Base-by-base conservation (phyloP, 2,888 invertebrate genomes). In the Mesorhabditis spiculigera region DNA sequence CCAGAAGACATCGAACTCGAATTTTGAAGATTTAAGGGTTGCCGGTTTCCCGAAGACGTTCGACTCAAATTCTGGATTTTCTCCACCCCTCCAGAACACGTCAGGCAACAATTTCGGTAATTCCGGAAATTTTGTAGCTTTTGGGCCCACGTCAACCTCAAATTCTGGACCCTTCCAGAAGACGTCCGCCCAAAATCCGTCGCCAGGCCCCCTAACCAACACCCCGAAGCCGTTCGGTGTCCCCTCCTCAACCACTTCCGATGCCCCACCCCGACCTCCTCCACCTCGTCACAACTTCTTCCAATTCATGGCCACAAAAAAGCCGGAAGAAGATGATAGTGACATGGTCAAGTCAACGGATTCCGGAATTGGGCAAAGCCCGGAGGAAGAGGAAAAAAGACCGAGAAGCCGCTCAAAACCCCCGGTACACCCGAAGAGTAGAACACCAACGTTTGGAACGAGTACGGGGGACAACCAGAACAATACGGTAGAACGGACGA, bases 331-430 rank as follows among this genome's bases (percentile, higher is more conserved):
- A 28, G 28, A 28, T 28, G 28, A 28, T 28, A 28, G 28, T 28
- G 28, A 28, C 28, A 50, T 50, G 58, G n/a, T 50, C 1, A 50
- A 50, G n/a, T 50, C 58, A n/a, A 50, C 58, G 8, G 58, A 50
- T n/a, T 50, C 58, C 10, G 58, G 58, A n/a, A 50, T 50, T 50
- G 58, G 58, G n/a, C 58, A 50, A 50, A 50, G 58, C 3, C 58
- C 58, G 58, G 58, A 50, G 10, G 58, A 50, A 50, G 58, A 50
- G n/a, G 10, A 50, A 50, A 28, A 28, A 28, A 28, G 28, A 28
- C 58, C 58, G 58, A 50, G 58, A 50, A 50, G 58, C 58, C 8
- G 58, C 8, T 50, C 58, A 50, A 50, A 50, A n/a, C 58, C 58
- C 10, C 58, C 58, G n/a, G n/a, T 50, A 13, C 10, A 10, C 10